phyloP scores from a whole-genome alignment of 2,888 invertebrate genomes.

The Clepsis dumicolana region DNA sequence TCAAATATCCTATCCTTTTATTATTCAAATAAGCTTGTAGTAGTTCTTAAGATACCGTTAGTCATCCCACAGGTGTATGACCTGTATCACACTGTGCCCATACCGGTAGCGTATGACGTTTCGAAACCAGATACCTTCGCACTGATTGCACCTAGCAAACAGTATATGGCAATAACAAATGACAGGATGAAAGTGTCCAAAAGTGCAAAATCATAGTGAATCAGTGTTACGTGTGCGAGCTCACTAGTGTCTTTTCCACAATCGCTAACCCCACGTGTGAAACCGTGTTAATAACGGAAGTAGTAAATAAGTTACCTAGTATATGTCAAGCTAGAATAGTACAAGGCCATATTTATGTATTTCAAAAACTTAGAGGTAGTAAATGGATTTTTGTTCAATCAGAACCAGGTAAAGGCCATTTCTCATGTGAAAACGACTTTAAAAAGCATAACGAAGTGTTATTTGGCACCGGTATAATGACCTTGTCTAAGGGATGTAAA shows the following conservation, averaged over 20 bases:
- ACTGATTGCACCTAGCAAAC: conserved; percentile 29
- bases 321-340: conserved; percentile 8
- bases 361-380: conserved; percentile 16
- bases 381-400: conserved; percentile 30
- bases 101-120: conserved; percentile 33
- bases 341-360: conserved; percentile 12
- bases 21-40: conserved; percentile 20
- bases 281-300: conserved; percentile 21
- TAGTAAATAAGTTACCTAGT: neutral
- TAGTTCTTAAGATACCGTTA: conserved; percentile 19
- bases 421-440: neutral
- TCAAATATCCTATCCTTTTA: neutral
- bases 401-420: conserved; percentile 27
- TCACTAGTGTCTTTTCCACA: conserved; percentile 26
- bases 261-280: conserved; percentile 35
- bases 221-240: conserved; percentile 27
- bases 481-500: conserved; percentile 7
- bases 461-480: conserved; percentile 15
- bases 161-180: conserved; percentile 31
- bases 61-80: conserved; percentile 18
- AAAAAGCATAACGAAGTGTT: neutral
- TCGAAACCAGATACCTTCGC: conserved; percentile 34
- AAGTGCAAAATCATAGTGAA: conserved; percentile 38
- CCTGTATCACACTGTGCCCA: conserved; percentile 26
- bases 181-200: conserved; percentile 29